These are phyloP conservation scores for Camponotus floridanus DNA, from an alignment of 1,140 invertebrate species.

Conservation along the genomic window DNA sequence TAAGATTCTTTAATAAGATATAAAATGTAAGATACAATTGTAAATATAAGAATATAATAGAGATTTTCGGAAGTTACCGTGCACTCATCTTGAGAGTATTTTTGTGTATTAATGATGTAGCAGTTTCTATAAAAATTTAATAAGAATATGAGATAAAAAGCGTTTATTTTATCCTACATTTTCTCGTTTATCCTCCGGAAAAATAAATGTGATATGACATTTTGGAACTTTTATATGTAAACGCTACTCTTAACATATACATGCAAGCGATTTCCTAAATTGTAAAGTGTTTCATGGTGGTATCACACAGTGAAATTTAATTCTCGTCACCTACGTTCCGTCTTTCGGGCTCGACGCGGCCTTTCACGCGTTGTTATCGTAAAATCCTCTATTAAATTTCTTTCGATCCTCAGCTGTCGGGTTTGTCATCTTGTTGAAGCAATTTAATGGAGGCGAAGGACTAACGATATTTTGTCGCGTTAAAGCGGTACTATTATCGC, in stretches of 20 bases:
- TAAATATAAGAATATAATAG: not conserved
- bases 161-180: not conserved
- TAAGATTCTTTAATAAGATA: not conserved
- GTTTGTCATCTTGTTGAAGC: slow-evolving; percentile 51
- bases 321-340: slow-evolving; percentile 36
- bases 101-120: not conserved
- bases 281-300: slow-evolving; percentile 34
- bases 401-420: slow-evolving; percentile 53
- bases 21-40: too few relatives aligned
- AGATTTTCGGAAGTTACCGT: not conserved
- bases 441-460: slow-evolving; percentile 50
- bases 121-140: not conserved
- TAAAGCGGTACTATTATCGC: slow-evolving; percentile 43
- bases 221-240: slow-evolving; percentile 22
- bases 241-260: slow-evolving; percentile 18
- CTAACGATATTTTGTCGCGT: slow-evolving; percentile 56
- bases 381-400: slow-evolving; percentile 59
- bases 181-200: not conserved
- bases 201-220: slow-evolving; percentile 23
- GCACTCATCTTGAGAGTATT: not conserved
- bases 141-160: not conserved
- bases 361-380: slow-evolving; percentile 49
- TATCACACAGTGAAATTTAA: slow-evolving; percentile 52
- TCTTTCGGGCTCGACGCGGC: slow-evolving; percentile 12
- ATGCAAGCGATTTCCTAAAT: slow-evolving; percentile 31